A percentile compares a stretch with the other conserved stretches of the same genome.
Evolutionary conservation across 2,888 invertebrate genomes (phyloP).

Genomic region (Teleogryllus oceanicus): DNA sequence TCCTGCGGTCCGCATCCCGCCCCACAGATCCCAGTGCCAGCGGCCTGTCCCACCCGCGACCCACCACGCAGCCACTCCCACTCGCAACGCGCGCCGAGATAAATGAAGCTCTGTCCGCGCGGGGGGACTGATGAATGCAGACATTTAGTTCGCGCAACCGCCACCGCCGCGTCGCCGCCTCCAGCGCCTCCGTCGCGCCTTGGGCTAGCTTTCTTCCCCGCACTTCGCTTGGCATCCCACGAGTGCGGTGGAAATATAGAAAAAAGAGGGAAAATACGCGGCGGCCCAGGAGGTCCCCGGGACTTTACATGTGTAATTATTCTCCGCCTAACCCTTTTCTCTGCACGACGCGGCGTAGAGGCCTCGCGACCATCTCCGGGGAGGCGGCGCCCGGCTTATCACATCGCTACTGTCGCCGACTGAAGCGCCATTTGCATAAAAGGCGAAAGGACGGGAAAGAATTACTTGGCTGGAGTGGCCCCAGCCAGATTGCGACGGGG

Average conservation of each 20-base stretch:
- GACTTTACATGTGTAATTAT: slow-evolving; percentile 18
- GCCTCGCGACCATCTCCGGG: neutral
- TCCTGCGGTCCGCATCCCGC: too few relatives aligned
- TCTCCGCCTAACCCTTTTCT: slow-evolving; percentile 6
- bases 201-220: neutral
- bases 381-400: neutral
- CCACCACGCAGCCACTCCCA: too few relatives aligned
- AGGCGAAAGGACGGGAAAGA: slow-evolving; percentile 18
- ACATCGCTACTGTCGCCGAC: slow-evolving; percentile 10
- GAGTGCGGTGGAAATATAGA: neutral
- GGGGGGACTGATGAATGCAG: neutral
- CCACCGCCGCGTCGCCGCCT: neutral
- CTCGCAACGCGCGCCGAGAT: neutral
- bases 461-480: neutral
- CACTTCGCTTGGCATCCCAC: neutral
- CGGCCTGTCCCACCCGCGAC: too few relatives aligned
- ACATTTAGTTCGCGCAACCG: neutral
- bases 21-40: too few relatives aligned
- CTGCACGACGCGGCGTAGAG: neutral
- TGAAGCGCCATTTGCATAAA: slow-evolving; percentile 18
- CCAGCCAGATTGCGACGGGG: slow-evolving; percentile 4
- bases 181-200: neutral
- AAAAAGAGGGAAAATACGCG: neutral
- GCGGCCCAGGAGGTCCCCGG: neutral
- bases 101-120: neutral